Evolutionary conservation across 2,888 invertebrate genomes (phyloP), one percentile per base, ranked within the genome.

Genomic region (Dicyrtoma fusca): DNA sequence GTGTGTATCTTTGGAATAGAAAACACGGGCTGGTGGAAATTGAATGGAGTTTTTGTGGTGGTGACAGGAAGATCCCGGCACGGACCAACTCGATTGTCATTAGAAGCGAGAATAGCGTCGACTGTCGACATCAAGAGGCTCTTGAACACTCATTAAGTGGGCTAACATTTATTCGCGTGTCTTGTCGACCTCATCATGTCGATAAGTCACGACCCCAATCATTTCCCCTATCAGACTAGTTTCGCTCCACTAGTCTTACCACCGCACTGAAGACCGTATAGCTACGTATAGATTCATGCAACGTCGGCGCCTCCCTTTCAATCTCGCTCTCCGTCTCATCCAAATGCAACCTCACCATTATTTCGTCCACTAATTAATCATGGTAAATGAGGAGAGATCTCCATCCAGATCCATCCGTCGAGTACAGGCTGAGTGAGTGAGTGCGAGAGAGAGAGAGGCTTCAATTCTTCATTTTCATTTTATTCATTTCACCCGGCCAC

Each of bases 121-220:
- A 34, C 34, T 34, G 34, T 64, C 57, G 69, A 70, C 65, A 59
- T 66, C 70, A 70, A 74, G 73, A 66, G 70, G 10, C 73, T 66
- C 70, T 74, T 63, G 45, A 70, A 53, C 25, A 26, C 66, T 61
- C 44, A 70, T 74, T 62, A 74, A 74, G 73, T 71, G 73, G 69
- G 65, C 70, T 70, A 74, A 70, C 73, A 74, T 70, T 74, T 74
- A 74, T 74, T 74, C 70, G 73, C 70, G 73, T 74, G 73, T 68
- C 70, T 70, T 45, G 23, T 74, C 66, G 63, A 55, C 63, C 59
- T 72, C 63, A 57, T 73, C 73, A 55, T 69, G 73, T 73, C 70
- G 73, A 72, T 72, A 68, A 72, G 68, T 66, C 66, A 73, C 73
- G 69, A 73, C 61, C 70, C 70, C 66, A 66, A 70, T 74, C 70